Percentiles rank a stretch among this genome's conserved stretches.
These are phyloP conservation scores for Delia radicum DNA, from an alignment of 1,140 invertebrate species.

Conservation along the genomic window DNA sequence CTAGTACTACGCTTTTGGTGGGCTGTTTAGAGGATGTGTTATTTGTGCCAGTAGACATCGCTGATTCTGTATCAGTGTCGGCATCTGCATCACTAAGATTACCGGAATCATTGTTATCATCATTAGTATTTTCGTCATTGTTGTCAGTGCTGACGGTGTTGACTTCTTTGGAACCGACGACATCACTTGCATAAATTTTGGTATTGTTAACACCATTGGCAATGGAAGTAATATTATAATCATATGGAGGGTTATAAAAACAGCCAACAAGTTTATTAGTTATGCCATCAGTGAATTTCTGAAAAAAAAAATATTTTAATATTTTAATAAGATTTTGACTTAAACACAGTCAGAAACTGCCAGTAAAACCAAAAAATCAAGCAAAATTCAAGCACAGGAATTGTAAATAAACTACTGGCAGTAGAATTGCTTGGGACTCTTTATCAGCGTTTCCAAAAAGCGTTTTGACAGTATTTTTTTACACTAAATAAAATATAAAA, in stretches of 20 bases:
- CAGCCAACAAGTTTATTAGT: slow-evolving; percentile 91
- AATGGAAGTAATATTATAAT: background rate
- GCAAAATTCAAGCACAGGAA: too few species aligned
- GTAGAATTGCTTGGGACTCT: too few species aligned
- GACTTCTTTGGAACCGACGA: slow-evolving; percentile 29
- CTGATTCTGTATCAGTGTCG: slow-evolving; percentile 24
- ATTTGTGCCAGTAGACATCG: background rate
- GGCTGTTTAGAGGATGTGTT: too few species aligned
- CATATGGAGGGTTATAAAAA: slow-evolving; percentile 54
- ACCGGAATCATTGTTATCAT: slow-evolving; percentile 26
- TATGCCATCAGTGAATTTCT: slow-evolving; percentile 94
- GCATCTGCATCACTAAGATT: slow-evolving; percentile 24
- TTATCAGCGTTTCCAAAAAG: too few species aligned
- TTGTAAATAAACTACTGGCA: too few species aligned
- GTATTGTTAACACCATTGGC: background rate
- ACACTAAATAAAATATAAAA: too few species aligned
- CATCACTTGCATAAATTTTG: slow-evolving; percentile 35
- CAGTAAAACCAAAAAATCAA: too few species aligned
- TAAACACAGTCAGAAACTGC: too few species aligned
- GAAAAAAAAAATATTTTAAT: slow-evolving; percentile 23
- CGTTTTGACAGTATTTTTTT: too few species aligned
- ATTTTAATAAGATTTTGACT: background rate
- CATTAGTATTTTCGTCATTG: background rate
- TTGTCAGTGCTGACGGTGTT: background rate
- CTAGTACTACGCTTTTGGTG: slow-evolving; percentile 74